These are phyloP conservation scores for Poeciliopsis retropinna DNA, from an alignment of 2,113 vertebrate species.

Conservation along the genomic window DNA sequence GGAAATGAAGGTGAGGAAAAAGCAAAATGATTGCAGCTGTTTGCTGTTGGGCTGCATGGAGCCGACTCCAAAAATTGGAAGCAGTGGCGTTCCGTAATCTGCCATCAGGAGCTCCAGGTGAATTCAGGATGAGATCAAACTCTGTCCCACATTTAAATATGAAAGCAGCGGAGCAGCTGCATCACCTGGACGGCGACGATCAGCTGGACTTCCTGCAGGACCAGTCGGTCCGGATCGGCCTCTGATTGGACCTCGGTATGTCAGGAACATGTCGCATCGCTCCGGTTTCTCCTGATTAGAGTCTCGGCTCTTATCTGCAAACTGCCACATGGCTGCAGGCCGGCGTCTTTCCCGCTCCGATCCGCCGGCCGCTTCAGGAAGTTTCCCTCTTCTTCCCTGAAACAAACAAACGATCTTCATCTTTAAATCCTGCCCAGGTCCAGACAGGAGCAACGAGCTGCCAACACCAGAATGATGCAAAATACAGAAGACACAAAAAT, in stretches of 20 bases:
- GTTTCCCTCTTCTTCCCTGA: too few species aligned
- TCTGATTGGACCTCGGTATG: conserved; percentile 49
- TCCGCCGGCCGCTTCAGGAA: too few species aligned
- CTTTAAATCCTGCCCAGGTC: background rate
- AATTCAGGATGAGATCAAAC: conserved; percentile 17
- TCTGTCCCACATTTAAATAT: conserved; percentile 62
- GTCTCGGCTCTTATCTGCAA: conserved; percentile 77
- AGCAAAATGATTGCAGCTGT: conserved; percentile 46
- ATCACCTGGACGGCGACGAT: conserved; percentile 47
- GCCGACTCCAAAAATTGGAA: conserved; percentile 67
- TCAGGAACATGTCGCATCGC: conserved; percentile 58
- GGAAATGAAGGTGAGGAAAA: conserved; percentile 29
- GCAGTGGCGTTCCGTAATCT: conserved; percentile 75
- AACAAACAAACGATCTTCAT: too few species aligned
- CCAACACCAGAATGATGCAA: too few species aligned
- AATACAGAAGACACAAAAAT: too few species aligned
- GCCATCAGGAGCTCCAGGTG: conserved; percentile 37
- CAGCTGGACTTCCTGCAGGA: conserved; percentile 64
- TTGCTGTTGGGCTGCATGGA: conserved; percentile 53
- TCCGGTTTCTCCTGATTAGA: conserved; percentile 68
- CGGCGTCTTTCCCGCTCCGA: too few species aligned
- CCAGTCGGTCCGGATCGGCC: conserved; percentile 15
- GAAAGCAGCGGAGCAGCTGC: conserved; percentile 48
- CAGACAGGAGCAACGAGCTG: too few species aligned
- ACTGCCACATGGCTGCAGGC: conserved; percentile 73